Base-by-base conservation (phyloP, 2,113 vertebrate species). In the Elephantulus edwardii region DNA sequence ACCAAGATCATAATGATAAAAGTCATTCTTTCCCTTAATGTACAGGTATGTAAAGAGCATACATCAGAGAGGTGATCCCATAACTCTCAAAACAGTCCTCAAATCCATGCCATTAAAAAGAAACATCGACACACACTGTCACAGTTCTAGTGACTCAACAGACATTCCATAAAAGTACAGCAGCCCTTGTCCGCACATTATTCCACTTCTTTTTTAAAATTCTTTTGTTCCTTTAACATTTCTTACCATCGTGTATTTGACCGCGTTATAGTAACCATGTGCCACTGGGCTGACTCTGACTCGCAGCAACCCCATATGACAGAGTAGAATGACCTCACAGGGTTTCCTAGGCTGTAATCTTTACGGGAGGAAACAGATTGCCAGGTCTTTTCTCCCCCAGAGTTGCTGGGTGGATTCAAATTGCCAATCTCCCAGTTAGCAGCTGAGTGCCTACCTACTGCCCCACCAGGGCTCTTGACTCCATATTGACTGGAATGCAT, bases 21-120 rank as follows among this genome's bases (percentile, higher is more conserved):
- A 77, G 30, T 76, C 56, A 17, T 81, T 33, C 33, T 76, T 38
- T 82, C 26, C 46, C 71, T 86, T 79, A 76, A 94, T 79, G 50
- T 14, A 75, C 10, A 87, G 30, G 33, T 42, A 78, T 0, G 9
- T 17, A 28, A 44, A 89, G 60, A 46, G 28, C 1, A 40, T 20
- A 80, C 17, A 3, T 76, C 38, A 48, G 22, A 52, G 71, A 80
- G 42, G 6, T 35, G 44, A 8, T 16, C 72, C 38, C 60, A 28
- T 35, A 33, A 16, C 16, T 58, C 8, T 40, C 52, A 86, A 38
- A 35, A 33, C 8, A 40, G 88, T 56, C 91, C 56, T 78, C 33
- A 42, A 89, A 38, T 19, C n/a, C 66, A n/a, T 4, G 46, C 42
- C 35, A 66, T 26, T 22, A 77, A 88, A 91, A 74, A 42, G 66